Evolutionary conservation across 2,888 invertebrate species (phyloP).

Genomic region (Lepidonotus clava): DNA sequence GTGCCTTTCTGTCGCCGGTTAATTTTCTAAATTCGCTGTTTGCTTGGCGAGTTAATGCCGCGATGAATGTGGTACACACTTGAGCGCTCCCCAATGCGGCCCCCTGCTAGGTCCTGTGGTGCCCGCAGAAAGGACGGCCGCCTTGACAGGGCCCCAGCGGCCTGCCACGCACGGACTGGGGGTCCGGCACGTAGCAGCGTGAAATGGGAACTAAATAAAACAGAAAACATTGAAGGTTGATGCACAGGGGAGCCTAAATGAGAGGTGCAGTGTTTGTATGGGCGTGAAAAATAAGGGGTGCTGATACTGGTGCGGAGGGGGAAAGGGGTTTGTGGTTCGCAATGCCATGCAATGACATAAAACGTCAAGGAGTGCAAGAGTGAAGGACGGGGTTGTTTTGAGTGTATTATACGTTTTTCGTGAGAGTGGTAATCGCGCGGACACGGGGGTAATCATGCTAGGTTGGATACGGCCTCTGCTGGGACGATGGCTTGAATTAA

Average conservation of each 20-base stretch:
- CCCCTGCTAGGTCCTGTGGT: slow-evolving; percentile 20
- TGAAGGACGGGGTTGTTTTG: not conserved
- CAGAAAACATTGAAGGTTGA: slow-evolving; percentile 24
- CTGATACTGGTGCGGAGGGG: not conserved
- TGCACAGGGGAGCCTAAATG: not conserved
- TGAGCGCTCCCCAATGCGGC: not conserved
- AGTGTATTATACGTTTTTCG: not conserved
- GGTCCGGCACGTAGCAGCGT: not conserved
- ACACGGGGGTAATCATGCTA: not conserved
- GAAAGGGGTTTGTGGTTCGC: not conserved
- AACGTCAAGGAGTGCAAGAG: not conserved
- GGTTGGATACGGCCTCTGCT: not conserved
- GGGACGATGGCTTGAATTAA: too few relatives aligned
- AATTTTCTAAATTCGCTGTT: slow-evolving; percentile 55
- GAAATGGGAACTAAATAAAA: slow-evolving; percentile 41
- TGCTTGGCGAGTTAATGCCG: slow-evolving; percentile 51
- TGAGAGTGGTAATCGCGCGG: not conserved
- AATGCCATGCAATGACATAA: not conserved
- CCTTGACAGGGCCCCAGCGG: slow-evolving; percentile 9
- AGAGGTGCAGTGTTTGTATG: slow-evolving; percentile 29
- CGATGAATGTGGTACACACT: slow-evolving; percentile 32
- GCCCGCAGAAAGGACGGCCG: not conserved
- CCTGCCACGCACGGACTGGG: not conserved
- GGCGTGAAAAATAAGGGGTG: slow-evolving; percentile 30
- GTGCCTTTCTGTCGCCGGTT: slow-evolving; percentile 53